Conservation (phyloP, 2,797 vertebrate species). For the Acipenser oxyrinchus region DNA sequence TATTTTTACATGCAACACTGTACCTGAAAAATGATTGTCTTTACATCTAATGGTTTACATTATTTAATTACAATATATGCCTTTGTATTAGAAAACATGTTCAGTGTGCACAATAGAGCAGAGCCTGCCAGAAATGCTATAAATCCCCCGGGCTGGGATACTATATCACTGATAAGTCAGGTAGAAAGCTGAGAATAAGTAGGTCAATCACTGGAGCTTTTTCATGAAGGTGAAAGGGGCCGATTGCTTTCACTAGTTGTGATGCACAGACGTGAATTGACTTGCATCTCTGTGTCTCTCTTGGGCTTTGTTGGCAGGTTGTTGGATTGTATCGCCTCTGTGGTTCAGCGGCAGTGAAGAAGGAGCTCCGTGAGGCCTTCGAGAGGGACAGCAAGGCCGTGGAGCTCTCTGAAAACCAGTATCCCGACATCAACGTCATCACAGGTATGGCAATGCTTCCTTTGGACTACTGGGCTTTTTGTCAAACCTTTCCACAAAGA, state of each 20-base stretch:
- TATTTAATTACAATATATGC: too few species aligned
- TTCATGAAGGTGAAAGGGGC: not conserved
- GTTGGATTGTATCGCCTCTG: conserved; percentile 92
- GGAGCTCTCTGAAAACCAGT: conserved; percentile 79
- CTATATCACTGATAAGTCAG: too few species aligned
- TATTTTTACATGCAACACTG: too few species aligned
- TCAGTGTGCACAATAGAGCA: too few species aligned
- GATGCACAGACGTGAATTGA: not conserved
- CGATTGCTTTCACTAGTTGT: not conserved
- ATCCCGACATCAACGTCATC: conserved; percentile 95
- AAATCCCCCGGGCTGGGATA: too few species aligned
- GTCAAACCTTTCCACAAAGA: too few species aligned
- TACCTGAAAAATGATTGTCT: too few species aligned
- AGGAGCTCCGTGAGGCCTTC: conserved; percentile 91
- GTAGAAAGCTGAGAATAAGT: too few species aligned
- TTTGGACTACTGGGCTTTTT: too few species aligned
- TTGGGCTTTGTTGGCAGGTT: conserved; percentile 59
- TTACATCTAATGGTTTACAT: too few species aligned
- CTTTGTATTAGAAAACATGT: too few species aligned
- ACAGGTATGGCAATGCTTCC: conserved; percentile 69
- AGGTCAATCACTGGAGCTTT: not conserved
- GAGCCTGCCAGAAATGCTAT: too few species aligned
- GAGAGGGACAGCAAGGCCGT: conserved; percentile 82
- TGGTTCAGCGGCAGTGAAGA: conserved; percentile 93
- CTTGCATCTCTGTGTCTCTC: not conserved